phyloP scores from a whole-genome alignment of 1,140 invertebrate species.

The Philopotamus ludificatus region DNA sequence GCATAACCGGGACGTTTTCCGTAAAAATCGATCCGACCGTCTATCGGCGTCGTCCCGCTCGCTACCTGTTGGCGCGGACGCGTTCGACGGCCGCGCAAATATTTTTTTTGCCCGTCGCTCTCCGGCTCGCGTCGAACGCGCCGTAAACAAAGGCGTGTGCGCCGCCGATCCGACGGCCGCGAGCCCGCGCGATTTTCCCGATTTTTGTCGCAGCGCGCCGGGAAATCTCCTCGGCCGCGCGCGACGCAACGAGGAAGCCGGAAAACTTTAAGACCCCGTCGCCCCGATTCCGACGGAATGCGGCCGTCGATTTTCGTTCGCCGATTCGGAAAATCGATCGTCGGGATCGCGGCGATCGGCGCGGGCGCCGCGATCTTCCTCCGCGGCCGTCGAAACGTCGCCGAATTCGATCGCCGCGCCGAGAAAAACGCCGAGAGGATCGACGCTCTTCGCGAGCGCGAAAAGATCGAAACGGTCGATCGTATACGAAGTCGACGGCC shows the following conservation, averaged over 20 bases:
- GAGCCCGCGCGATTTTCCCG: no score
- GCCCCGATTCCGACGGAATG: neutral
- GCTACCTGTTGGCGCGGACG: constrained; percentile 12
- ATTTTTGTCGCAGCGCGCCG: neutral
- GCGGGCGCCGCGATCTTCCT: neutral
- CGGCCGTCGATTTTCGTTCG: constrained; percentile 7
- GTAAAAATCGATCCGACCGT: no score
- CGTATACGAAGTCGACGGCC: no score
- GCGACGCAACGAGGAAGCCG: neutral
- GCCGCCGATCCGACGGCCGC: no score
- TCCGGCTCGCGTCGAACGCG: neutral
- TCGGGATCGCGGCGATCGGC: neutral
- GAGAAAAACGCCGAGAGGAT: no score
- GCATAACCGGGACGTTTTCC: no score
- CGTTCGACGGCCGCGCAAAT: constrained; percentile 19
- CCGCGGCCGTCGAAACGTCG: neutral
- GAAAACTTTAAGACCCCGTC: neutral
- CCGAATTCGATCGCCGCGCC: neutral
- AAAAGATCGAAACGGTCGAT: no score
- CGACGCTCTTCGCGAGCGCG: no score
- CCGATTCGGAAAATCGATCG: neutral
- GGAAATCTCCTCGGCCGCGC: neutral
- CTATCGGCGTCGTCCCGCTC: constrained; percentile 8
- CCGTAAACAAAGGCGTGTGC: neutral
- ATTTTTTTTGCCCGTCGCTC: constrained; percentile 35